Evolutionary conservation across 2,888 invertebrate genomes (phyloP).

Genomic region (Lycia hirtaria): DNA sequence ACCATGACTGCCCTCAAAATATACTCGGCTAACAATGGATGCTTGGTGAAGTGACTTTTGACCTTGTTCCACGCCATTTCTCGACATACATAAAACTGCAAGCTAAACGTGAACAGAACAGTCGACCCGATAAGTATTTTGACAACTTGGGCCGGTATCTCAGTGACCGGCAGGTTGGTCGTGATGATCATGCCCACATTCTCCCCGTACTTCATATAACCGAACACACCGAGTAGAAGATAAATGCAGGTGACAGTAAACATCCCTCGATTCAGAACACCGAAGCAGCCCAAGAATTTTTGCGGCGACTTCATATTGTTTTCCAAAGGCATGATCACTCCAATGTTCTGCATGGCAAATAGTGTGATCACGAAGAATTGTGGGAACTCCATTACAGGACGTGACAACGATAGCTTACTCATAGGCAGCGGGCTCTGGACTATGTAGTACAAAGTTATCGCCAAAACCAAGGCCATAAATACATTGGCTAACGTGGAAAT

Average conservation of each 20-base stretch:
- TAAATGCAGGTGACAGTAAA: constrained; percentile 91
- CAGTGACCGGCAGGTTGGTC: constrained; percentile 51
- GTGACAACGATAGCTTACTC: neutral
- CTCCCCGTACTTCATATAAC: constrained; percentile 90
- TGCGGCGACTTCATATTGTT: constrained; percentile 93
- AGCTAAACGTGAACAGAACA: constrained; percentile 94
- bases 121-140: constrained; percentile 91
- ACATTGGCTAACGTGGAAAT: constrained; percentile 94
- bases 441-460: constrained; percentile 92
- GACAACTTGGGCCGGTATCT: constrained; percentile 87
- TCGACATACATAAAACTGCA: constrained; percentile 96
- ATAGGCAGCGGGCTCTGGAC: constrained; percentile 56
- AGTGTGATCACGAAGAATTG: constrained; percentile 95
- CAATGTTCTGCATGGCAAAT: constrained; percentile 95
- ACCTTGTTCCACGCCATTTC: constrained; percentile 92
- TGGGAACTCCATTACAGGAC: constrained; percentile 80
- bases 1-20: constrained; percentile 1
- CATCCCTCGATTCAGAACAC: constrained; percentile 93
- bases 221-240: constrained; percentile 88
- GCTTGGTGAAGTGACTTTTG: constrained; percentile 86
- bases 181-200: constrained; percentile 81
- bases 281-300: constrained; percentile 89
- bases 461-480: constrained; percentile 90
- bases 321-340: constrained; percentile 93
- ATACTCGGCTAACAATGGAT: constrained; percentile 54